Evolutionary conservation across 1,140 invertebrate genomes (phyloP).

Genomic region (Sitobion miscanthi): DNA sequence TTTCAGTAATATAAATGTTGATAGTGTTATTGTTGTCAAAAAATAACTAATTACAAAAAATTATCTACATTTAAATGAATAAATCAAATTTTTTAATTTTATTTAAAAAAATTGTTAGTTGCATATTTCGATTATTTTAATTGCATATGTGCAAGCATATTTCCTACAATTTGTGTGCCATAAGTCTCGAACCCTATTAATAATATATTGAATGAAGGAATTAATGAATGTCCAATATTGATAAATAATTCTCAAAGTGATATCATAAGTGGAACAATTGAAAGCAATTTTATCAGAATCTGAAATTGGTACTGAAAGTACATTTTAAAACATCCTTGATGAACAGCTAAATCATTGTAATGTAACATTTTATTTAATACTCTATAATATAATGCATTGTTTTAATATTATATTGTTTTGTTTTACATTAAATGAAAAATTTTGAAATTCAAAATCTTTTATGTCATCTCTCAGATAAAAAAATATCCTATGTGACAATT

Average conservation of each 20-base stretch:
- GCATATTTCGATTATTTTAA: too few species aligned
- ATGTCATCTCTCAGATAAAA: neutral
- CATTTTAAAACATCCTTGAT: neutral
- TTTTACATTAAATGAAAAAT: neutral
- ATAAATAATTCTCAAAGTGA: neutral
- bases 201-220: neutral
- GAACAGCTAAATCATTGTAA: neutral
- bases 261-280: neutral
- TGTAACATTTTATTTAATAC: neutral
- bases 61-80: too few species aligned
- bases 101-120: too few species aligned
- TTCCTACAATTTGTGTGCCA: too few species aligned
- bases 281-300: neutral
- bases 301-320: neutral
- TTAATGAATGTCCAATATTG: neutral
- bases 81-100: too few species aligned
- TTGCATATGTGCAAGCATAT: too few species aligned
- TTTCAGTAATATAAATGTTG: too few species aligned
- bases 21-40: too few species aligned
- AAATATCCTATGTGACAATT: neutral
- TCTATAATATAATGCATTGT: neutral
- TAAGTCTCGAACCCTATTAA: neutral
- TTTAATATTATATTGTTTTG: conserved; percentile 17
- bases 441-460: neutral
- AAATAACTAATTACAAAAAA: too few species aligned